These are phyloP conservation scores for Ammodytes marinus DNA, from an alignment of 2,113 vertebrate genomes.

Conservation along the genomic window DNA sequence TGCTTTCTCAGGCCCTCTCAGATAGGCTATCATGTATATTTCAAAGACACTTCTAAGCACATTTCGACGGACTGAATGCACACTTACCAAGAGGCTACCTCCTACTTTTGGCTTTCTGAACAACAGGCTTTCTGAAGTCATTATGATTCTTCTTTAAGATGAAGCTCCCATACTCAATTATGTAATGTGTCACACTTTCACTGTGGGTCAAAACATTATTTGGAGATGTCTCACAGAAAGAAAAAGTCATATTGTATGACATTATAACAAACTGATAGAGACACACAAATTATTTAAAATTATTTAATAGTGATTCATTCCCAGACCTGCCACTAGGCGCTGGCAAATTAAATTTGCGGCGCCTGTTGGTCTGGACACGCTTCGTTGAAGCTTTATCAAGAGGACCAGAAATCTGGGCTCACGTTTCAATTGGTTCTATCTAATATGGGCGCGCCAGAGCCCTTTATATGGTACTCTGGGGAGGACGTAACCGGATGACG, in stretches of 20 bases:
- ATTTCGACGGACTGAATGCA: conserved; percentile 50
- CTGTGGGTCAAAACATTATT: conserved; percentile 17
- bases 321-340: no score
- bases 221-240: not conserved
- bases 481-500: no score
- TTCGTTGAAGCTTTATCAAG: no score
- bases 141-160: conserved; percentile 48
- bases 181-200: conserved; percentile 5
- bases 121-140: conserved; percentile 36
- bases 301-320: not conserved
- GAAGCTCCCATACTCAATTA: conserved; percentile 18
- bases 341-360: no score
- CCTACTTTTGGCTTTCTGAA: conserved; percentile 31
- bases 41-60: conserved; percentile 67
- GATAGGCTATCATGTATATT: conserved; percentile 73
- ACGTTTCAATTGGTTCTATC: no score
- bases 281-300: not conserved
- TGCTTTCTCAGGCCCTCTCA: conserved; percentile 65
- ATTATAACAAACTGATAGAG: not conserved
- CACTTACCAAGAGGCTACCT: conserved; percentile 40
- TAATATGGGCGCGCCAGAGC: no score
- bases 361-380: no score
- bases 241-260: not conserved
- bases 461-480: no score
- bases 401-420: no score